phyloP scores from a whole-genome alignment of 2,888 invertebrate species.

The Drosophila koepferae region DNA sequence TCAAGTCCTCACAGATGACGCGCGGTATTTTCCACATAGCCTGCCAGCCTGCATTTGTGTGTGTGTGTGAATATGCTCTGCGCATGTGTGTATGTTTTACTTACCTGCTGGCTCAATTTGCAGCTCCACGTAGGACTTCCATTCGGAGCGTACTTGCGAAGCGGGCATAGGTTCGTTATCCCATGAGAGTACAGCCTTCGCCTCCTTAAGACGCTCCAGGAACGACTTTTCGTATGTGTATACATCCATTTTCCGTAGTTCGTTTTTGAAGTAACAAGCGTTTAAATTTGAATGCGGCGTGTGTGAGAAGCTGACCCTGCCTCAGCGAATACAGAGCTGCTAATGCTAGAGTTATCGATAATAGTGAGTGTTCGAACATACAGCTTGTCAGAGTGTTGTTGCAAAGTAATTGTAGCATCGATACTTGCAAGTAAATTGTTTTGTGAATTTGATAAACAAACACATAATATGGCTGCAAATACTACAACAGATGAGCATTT shows the following conservation, averaged over 20 bases:
- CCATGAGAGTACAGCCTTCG: conserved; percentile 86
- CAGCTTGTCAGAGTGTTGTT: not conserved
- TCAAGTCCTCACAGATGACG: conserved; percentile 86
- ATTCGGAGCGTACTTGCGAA: conserved; percentile 86
- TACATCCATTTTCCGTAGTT: conserved; percentile 86
- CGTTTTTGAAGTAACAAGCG: conserved; percentile 23
- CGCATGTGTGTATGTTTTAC: conserved; percentile 24
- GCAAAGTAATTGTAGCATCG: conserved; percentile 7
- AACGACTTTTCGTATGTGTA: conserved; percentile 87
- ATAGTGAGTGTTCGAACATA: not conserved
- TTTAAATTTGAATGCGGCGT: conserved; percentile 54
- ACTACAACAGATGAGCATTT: conserved; percentile 75
- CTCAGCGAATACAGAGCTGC: conserved; percentile 19
- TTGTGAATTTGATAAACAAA: conserved; percentile 25
- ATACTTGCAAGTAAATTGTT: not conserved
- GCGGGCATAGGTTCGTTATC: conserved; percentile 85
- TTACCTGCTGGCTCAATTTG: conserved; percentile 86
- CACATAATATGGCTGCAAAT: conserved; percentile 73
- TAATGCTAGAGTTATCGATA: conserved; percentile 25
- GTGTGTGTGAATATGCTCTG: conserved; percentile 8
- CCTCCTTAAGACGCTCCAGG: conserved; percentile 86
- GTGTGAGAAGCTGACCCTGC: conserved; percentile 31
- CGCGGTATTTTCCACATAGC: conserved; percentile 88
- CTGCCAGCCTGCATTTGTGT: conserved; percentile 86
- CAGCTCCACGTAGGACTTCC: conserved; percentile 87